phyloP scores from a whole-genome alignment of 2,113 vertebrate species.

The Perccottus glenii region DNA sequence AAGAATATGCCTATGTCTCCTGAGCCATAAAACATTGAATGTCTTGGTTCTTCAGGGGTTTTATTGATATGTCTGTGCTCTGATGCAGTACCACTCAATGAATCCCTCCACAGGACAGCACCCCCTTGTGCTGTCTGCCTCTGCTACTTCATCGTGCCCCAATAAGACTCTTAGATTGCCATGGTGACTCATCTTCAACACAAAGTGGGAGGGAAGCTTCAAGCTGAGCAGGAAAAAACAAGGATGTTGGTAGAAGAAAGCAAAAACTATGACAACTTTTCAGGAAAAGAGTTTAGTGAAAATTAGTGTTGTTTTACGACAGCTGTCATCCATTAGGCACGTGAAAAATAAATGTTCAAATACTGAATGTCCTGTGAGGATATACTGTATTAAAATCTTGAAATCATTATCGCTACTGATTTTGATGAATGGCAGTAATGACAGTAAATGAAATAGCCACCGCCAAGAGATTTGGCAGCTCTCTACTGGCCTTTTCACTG shows the following conservation, averaged over 20 bases:
- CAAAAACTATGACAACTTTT: background rate
- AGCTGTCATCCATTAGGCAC: background rate
- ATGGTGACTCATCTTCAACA: slow-evolving; percentile 62
- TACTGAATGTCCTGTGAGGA: background rate
- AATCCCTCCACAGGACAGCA: slow-evolving; percentile 56
- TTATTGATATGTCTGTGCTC: slow-evolving; percentile 44
- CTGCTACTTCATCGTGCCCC: slow-evolving; percentile 36
- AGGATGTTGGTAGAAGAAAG: background rate
- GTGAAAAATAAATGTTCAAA: background rate
- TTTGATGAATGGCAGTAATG: slow-evolving; percentile 9
- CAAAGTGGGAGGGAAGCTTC: slow-evolving; percentile 56
- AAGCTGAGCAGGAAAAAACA: slow-evolving; percentile 23
- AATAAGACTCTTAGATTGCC: slow-evolving; percentile 57
- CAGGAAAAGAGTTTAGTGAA: background rate
- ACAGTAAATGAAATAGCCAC: slow-evolving; percentile 13
- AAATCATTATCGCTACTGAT: background rate
- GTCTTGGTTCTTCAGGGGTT: background rate
- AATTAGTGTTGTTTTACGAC: too few species aligned
- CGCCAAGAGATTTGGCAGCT: slow-evolving; percentile 42
- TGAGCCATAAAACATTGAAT: background rate
- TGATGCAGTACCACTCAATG: slow-evolving; percentile 46
- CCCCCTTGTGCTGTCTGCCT: slow-evolving; percentile 29
- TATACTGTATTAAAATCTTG: background rate
- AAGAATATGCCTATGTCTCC: background rate
- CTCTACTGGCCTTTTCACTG: background rate